Base-by-base conservation (phyloP, 2,113 vertebrate genomes). In the Ailuropoda melanoleuca region DNA sequence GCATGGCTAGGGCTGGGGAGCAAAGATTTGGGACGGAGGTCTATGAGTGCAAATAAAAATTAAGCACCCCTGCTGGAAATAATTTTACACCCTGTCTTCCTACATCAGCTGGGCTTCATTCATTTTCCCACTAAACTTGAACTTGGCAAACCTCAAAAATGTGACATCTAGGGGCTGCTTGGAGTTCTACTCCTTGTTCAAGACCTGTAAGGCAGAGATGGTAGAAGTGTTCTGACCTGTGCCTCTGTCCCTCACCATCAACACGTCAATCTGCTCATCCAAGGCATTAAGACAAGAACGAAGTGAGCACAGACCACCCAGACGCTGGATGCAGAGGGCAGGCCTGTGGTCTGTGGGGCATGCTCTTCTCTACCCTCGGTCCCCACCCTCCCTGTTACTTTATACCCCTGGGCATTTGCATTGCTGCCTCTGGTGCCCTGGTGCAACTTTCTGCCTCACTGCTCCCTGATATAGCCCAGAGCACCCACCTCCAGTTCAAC, bases 221-320 rank as follows among this genome's bases (percentile, higher is more conserved):
- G 3, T 19, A 7, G 23, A 46, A 53, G 4, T 4, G 14, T 14
- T 37, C 18, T 8, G 23, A 64, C 2, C 2, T 1, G 17, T 0
- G 9, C 24, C 70, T 12, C 8, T n/a, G n/a, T 6, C 31, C 53
- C 15, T 15, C 23, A 17, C 17, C 29, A n/a, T 19, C 5, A 24
- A 37, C 60, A 66, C 1, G 1, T 50, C 48, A 31, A 6, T 21
- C 37, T 23, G 3, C 4, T 46, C 24, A 15, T 18, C n/a, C 39
- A 34, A 62, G 7, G 18, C 37, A 78, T 34, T 8, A 39, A 66
- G 43, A 34, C 26, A 50, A 39, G 39, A 83, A 3, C 1, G 46
- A 90, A 58, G 11, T 12, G 39, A 74, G 75, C 6, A 82, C 15
- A 77, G 53, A 24, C 17, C 9, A 1, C 21, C 37, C 15, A 26